Base-by-base conservation (phyloP, 2,797 vertebrate species). In the Channallabes apus region DNA sequence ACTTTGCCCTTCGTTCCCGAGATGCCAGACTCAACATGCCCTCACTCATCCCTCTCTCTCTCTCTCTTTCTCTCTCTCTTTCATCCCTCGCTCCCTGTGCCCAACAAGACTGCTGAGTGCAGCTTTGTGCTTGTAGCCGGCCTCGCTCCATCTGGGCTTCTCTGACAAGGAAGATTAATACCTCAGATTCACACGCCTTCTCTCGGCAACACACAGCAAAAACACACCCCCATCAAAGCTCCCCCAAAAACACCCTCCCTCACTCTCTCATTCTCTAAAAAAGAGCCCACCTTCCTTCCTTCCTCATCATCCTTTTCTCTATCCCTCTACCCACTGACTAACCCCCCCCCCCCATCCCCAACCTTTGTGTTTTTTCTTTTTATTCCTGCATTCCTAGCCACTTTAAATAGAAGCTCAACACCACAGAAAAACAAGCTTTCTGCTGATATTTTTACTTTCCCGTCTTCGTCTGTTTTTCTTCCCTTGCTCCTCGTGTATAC, bases 111-210 rank as follows among this genome's bases (percentile, higher is more conserved):
- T 99, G 98, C 97, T 98, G 97, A 98, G 97, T 98, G 96, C 95
- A 94, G 95, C 96, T 95, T 97, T 98, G 97, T 97, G 96, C 95
- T 97, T 96, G 92, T 95, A 96, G 96, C 95, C 95, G 96, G 96
- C 95, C 95, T 96, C 95, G 96, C 95, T 97, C 96, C 97, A 98
- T 99, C 97, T 99, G 97, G 95, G 95, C 96, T 94, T 93, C 94
- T 95, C 96, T 99, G 98, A 98, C 97, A 98, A 96, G 96, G 94
- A 97, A 98, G 97, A 99, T 98, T 98, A 99, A 98, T 99, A 97
- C 96, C 97, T 95, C 92, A 92, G 89, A 89, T 90, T 87, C 91
- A 89, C 88, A 87, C 81, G 61, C 82, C 80, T 86, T 83, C 82
- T 83, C 82, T 24, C 85, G 51, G 65, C 81, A 85, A 83, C 76